Evolutionary conservation across 2,113 vertebrate genomes (phyloP).

Genomic region (Ageneiosus marmoratus): DNA sequence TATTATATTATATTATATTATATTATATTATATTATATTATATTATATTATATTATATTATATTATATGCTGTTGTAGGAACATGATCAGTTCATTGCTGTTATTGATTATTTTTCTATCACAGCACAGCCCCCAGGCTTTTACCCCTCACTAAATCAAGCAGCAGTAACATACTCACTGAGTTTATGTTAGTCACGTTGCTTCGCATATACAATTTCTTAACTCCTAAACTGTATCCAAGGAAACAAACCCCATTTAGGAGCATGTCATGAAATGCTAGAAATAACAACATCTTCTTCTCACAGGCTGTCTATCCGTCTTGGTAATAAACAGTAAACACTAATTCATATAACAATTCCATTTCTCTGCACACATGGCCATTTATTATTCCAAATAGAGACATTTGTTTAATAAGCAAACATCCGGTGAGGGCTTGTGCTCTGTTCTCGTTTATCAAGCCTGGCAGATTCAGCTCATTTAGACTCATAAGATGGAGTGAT

Average conservation of each 20-base stretch:
- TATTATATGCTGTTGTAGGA: no score
- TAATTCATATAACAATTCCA: constrained; percentile 35
- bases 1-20: no score
- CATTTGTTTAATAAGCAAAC: constrained; percentile 57
- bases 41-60: no score
- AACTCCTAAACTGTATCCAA: background rate
- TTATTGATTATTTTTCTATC: no score
- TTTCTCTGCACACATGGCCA: constrained; percentile 45
- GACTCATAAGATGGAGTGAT: constrained; percentile 85
- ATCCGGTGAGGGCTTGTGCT: constrained; percentile 26
- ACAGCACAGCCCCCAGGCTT: background rate
- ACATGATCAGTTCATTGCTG: no score
- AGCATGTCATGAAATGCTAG: constrained; percentile 13
- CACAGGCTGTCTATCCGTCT: constrained; percentile 20
- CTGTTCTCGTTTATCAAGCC: constrained; percentile 87
- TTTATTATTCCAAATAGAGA: constrained; percentile 60
- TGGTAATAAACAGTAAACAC: constrained; percentile 41
- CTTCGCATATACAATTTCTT: background rate
- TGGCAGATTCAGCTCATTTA: constrained; percentile 87
- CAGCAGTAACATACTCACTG: background rate
- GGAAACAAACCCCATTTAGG: constrained; percentile 3
- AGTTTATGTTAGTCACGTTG: background rate
- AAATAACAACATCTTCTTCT: constrained; percentile 26
- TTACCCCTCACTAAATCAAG: background rate
- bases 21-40: no score